phyloP scores from a whole-genome alignment of 2,113 vertebrate genomes.

The Callospermophilus lateralis region DNA sequence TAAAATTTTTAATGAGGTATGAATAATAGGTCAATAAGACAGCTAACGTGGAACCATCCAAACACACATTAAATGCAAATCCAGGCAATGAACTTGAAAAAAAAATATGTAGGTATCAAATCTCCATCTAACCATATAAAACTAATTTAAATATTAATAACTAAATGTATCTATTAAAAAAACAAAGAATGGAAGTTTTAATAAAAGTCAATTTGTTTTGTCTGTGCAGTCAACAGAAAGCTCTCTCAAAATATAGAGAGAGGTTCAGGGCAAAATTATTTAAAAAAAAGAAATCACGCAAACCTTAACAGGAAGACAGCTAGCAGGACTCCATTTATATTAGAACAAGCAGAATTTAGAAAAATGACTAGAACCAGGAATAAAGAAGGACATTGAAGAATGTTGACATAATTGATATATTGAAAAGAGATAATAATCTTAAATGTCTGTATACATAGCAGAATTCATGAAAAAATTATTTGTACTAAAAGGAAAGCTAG shows the following conservation, averaged over 20 bases:
- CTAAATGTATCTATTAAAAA: not conserved
- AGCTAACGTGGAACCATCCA: not conserved
- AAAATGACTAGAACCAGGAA: not conserved
- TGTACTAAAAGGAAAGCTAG: not conserved
- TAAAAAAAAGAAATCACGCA: not conserved
- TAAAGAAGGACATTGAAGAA: not conserved
- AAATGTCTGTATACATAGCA: not conserved
- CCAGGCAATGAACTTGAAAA: not conserved
- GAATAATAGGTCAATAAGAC: not conserved
- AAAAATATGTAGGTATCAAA: not conserved
- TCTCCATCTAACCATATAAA: not conserved
- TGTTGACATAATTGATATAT: not conserved
- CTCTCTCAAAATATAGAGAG: not conserved
- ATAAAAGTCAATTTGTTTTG: not conserved
- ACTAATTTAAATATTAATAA: not conserved
- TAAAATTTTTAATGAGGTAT: not conserved
- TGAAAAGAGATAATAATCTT: not conserved
- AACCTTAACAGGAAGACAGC: not conserved
- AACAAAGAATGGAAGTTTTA: not conserved
- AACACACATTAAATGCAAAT: not conserved
- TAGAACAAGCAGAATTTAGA: not conserved
- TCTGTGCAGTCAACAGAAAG: not conserved
- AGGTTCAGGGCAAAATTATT: not conserved
- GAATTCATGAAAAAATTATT: not conserved
- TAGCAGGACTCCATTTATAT: not conserved